Evolutionary conservation across 2,113 vertebrate genomes (phyloP), one percentile per base, ranked within the genome.

Genomic region (Xiphorhynchus elegans): DNA sequence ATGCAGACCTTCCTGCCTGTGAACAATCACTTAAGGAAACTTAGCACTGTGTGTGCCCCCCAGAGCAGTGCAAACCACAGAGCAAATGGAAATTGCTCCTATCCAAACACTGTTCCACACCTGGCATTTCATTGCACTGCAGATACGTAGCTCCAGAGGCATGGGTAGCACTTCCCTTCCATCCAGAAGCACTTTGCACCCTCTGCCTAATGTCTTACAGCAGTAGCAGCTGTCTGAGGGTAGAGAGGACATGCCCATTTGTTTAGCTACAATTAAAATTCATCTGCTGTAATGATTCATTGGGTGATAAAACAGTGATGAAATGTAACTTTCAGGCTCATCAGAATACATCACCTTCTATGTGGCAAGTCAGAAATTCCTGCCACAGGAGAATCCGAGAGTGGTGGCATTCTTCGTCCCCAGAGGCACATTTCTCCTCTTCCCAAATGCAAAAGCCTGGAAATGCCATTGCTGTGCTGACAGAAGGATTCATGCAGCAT

Each of bases 191-290:
- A 64, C 85, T 97, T 86, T 93, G 83, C 85, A 92, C 83, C 90
- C 90, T 86, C 82, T 96, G 85, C 93, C 89, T 90, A 84, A 96
- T 95, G 92, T 94, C 93, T 95, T 96, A 86, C 88, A 96, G 92
- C 12, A 33, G 93, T 86, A 95, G 92, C 96, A 96, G 96, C 95
- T 97, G 93, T 96, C 93, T 96, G 76, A 77, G 95, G 92, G 83
- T 96, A 95, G 95, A 84, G 77, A 94, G 86, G 92, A 95, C 92
- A 95, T 95, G 86, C 93, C 95, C 90, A 95, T 94, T 96, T 96
- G 96, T 96, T 97, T 96, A 97, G 92, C 93, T 94, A 95, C 96
- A 96, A 95, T 97, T 96, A 97, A 95, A 95, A 96, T 96, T 96
- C 95, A 96, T 96, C 95, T 92, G 86, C 93, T 70, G 83, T 94